Conservation (phyloP, 2,113 vertebrate genomes). For the Syngnathus typhle region DNA sequence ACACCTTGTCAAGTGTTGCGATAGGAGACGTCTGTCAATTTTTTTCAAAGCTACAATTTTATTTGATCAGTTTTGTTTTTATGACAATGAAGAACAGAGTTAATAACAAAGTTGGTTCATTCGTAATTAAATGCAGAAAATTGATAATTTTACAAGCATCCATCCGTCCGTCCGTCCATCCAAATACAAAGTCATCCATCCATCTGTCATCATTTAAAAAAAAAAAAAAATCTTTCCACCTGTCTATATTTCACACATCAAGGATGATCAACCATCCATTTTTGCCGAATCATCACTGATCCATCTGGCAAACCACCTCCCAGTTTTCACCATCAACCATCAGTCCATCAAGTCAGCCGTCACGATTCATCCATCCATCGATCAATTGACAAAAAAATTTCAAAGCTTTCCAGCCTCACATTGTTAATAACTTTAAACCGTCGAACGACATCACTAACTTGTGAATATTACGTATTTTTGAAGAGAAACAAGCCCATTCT, state of each 20-base stretch:
- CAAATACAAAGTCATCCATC: not conserved
- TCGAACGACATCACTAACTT: not conserved
- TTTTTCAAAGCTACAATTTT: conserved; percentile 27
- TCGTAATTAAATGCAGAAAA: conserved; percentile 26
- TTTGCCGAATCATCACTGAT: not conserved
- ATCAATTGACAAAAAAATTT: not conserved
- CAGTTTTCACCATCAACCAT: not conserved
- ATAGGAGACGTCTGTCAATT: conserved; percentile 25
- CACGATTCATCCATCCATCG: no score
- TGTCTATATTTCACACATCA: not conserved
- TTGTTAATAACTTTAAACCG: not conserved
- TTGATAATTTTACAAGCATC: no score
- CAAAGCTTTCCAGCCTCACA: not conserved
- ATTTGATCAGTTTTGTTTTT: conserved; percentile 27
- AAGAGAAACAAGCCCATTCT: not conserved
- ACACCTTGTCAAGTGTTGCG: conserved; percentile 29
- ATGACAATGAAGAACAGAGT: conserved; percentile 12
- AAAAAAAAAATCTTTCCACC: no score
- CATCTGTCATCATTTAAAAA: not conserved
- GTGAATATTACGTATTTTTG: not conserved
- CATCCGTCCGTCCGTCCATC: no score
- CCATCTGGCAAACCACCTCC: not conserved
- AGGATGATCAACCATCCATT: not conserved
- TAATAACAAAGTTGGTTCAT: not conserved
- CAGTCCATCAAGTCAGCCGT: not conserved